Conservation (phyloP, 2,797 vertebrate species). For the Coregonus suidteri region DNA sequence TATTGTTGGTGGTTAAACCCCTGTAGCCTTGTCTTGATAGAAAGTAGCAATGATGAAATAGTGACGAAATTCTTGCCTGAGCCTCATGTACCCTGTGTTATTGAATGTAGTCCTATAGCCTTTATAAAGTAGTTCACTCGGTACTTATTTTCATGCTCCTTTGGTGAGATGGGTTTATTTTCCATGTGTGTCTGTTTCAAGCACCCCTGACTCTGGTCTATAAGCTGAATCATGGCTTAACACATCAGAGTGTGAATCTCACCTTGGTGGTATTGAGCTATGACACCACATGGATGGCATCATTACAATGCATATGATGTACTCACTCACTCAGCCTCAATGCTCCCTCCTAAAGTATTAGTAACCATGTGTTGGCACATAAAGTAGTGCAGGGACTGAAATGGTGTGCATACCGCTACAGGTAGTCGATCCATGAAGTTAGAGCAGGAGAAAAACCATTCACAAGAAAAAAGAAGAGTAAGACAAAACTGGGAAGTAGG, state of each 20-base stretch:
- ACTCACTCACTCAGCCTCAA: background rate
- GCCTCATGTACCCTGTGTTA: background rate
- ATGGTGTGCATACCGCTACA: slow-evolving; percentile 24
- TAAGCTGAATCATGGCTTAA: background rate
- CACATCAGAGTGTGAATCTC: background rate
- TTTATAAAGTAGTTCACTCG: background rate
- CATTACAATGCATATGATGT: slow-evolving; percentile 6
- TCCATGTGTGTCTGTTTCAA: background rate
- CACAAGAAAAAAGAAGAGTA: slow-evolving; percentile 45
- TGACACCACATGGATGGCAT: slow-evolving; percentile 18
- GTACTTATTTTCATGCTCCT: background rate
- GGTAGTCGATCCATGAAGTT: slow-evolving; percentile 17
- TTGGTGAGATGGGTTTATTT: background rate
- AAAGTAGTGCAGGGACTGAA: background rate
- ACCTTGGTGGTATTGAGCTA: background rate
- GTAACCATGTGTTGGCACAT: background rate
- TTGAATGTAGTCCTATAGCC: background rate
- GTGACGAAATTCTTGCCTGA: background rate
- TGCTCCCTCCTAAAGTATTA: background rate
- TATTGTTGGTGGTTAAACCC: background rate
- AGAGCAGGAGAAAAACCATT: slow-evolving; percentile 17
- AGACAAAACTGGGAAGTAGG: background rate
- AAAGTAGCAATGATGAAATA: background rate
- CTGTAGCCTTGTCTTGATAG: background rate
- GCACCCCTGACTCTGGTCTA: background rate